phyloP scores from a whole-genome alignment of 2,888 invertebrate species.

The Mythimna pallens region DNA sequence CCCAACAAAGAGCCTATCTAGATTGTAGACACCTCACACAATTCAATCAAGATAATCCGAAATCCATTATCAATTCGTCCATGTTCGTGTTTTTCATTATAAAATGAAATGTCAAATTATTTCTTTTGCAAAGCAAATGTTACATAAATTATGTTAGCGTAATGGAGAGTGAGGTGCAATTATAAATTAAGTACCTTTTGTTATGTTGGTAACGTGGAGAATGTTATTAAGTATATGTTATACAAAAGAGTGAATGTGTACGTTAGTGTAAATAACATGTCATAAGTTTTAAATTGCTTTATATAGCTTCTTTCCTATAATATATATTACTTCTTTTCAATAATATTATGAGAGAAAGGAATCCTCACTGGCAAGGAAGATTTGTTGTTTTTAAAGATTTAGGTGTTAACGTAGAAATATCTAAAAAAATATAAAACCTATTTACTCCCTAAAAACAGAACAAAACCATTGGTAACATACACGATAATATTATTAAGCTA shows the following conservation, averaged over 20 bases:
- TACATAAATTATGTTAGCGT: conserved; percentile 63
- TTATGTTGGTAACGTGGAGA: conserved; percentile 53
- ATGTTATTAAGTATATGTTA: conserved; percentile 48
- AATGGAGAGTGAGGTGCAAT: conserved; percentile 70
- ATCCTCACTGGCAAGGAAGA: too few species aligned
- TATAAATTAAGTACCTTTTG: conserved; percentile 67
- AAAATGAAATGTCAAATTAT: conserved; percentile 63
- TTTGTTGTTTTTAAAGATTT: too few species aligned
- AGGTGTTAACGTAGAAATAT: too few species aligned
- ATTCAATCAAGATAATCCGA: conserved; percentile 61
- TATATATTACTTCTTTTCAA: too few species aligned
- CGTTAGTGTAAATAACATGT: not conserved
- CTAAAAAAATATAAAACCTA: too few species aligned
- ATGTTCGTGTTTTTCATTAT: conserved; percentile 59
- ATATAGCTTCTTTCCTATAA: too few species aligned
- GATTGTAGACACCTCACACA: conserved; percentile 48
- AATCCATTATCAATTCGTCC: conserved; percentile 50
- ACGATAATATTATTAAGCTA: too few species aligned
- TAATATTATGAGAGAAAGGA: not conserved
- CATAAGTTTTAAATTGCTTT: not conserved
- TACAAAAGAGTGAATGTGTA: conserved; percentile 65
- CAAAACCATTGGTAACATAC: too few species aligned
- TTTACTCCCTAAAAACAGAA: too few species aligned
- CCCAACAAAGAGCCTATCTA: conserved; percentile 36
- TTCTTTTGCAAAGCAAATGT: conserved; percentile 63